Base-by-base conservation (phyloP, 1,140 invertebrate genomes). In the Teleopsis dalmanni region DNA sequence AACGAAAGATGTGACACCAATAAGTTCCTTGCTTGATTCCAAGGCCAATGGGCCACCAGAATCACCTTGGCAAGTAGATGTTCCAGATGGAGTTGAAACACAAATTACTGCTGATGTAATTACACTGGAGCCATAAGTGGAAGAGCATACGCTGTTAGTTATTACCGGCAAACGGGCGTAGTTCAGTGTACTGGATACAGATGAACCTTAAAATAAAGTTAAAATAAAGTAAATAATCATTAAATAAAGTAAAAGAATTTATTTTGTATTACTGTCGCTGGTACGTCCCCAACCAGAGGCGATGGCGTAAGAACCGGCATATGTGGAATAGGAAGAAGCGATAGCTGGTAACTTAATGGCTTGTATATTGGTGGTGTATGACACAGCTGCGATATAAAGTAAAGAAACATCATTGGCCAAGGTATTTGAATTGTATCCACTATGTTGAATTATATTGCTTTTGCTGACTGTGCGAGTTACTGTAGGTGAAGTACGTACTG, bases 1-100 rank as follows among this genome's bases (percentile, higher is more conserved):
- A 8, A 77, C 76, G 55, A 79, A 80, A 47, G 76, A 78, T 0
- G 75, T 69, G 19, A 76, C 62, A 18, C 78, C 78, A 13, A 80
- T 68, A 42, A 75, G 57, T 1, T 70, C 70, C 18, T 57, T 46
- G 5, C 43, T 44, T 44, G 74, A 72, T 13, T 55, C 55, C 36
- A 75, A 73, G 0, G 73, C 62, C 47, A 79, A 57, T 5, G 74
- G 72, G 41, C 78, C 77, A 50, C 77, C 77, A 52, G 75, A 77
- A 59, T 79, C 77, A 44, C 77, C 77, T 51, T 59, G 62, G 54
- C 65, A 69, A 43, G 55, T 68, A 22, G 65, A 64, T 33, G 37
- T 46, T 6, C 56, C 59, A 0, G 48, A 54, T 18, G 53, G 54
- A 40, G 57, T 57, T 36, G 53, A 55, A 52, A 62, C 64, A 41